Percentiles rank a stretch among this genome's conserved stretches.
These are phyloP conservation scores for Tetragnatha montana DNA, from an alignment of 2,888 invertebrate genomes.

Conservation along the genomic window DNA sequence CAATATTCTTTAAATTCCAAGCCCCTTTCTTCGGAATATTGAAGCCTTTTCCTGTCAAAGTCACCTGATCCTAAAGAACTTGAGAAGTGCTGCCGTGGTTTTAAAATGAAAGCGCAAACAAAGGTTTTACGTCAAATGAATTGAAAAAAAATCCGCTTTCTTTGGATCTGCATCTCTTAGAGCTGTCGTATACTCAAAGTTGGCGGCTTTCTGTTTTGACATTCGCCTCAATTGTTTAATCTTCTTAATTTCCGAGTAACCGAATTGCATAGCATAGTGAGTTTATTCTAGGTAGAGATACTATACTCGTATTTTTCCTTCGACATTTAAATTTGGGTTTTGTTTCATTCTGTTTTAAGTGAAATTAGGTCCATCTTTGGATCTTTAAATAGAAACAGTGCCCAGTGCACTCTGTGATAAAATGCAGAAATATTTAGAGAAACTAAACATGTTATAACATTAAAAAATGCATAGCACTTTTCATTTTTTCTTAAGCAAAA, in stretches of 20 bases:
- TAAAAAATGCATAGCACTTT: no score
- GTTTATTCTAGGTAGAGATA: no score
- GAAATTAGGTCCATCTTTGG: no score
- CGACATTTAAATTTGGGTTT: no score
- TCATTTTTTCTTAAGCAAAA: no score
- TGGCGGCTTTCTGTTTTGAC: not conserved
- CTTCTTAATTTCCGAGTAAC: not conserved
- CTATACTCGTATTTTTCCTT: no score
- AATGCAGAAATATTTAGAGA: no score
- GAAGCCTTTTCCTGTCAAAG: conserved; percentile 18
- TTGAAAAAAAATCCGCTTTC: not conserved
- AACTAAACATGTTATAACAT: no score
- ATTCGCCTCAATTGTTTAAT: not conserved
- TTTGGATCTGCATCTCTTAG: not conserved
- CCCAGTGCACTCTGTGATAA: no score
- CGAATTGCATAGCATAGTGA: no score
- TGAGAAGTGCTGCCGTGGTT: not conserved
- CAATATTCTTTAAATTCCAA: not conserved
- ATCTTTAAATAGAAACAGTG: no score
- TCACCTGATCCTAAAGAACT: not conserved
- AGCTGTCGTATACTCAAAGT: not conserved
- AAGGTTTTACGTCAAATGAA: not conserved
- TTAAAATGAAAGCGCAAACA: conserved; percentile 25
- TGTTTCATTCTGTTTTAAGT: no score
- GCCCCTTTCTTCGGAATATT: not conserved